Evolutionary conservation across 1,140 invertebrate genomes (phyloP).

Genomic region (Drosophila elegans): DNA sequence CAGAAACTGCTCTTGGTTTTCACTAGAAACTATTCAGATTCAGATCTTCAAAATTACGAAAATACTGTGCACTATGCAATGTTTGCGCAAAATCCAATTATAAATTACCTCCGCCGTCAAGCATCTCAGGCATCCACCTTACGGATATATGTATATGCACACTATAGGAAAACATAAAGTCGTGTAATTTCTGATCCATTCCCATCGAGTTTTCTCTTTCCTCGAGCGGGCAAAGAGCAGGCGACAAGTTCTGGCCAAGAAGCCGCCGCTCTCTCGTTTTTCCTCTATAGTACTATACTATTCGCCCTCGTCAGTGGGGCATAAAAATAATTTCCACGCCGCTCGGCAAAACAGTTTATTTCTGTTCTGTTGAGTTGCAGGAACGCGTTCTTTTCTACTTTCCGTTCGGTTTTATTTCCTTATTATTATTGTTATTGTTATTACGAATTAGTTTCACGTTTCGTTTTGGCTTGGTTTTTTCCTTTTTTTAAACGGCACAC

Average conservation of each 20-base stretch:
- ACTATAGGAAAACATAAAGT: constrained; percentile 1
- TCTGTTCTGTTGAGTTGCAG: constrained; percentile 85
- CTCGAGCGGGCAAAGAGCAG: constrained; percentile 10
- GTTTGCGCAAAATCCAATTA: constrained; percentile 40
- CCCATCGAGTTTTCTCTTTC: constrained; percentile 13
- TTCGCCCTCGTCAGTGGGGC: constrained; percentile 51
- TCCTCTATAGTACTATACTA: constrained; percentile 1
- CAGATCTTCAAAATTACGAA: constrained; percentile 1
- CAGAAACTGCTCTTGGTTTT: not conserved
- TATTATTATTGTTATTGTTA: constrained; percentile 70
- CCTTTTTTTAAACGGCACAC: constrained; percentile 10
- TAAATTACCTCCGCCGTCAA: constrained; percentile 43
- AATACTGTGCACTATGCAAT: constrained; percentile 6
- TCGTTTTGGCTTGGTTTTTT: constrained; percentile 60
- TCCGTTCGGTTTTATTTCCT: constrained; percentile 84
- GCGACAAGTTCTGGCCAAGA: constrained; percentile 42
- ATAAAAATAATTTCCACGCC: constrained; percentile 79
- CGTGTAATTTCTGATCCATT: constrained; percentile 34
- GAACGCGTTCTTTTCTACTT: constrained; percentile 84
- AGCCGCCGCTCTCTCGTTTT: constrained; percentile 12
- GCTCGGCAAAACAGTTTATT: constrained; percentile 83
- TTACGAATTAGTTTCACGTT: constrained; percentile 61
- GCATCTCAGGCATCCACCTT: constrained; percentile 10
- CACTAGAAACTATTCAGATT: not conserved
- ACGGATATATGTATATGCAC: constrained; percentile 1